Percentiles rank a stretch among this genome's conserved stretches.
Conservation (phyloP, 1,140 invertebrate species). For the Agrypnia vestita region DNA sequence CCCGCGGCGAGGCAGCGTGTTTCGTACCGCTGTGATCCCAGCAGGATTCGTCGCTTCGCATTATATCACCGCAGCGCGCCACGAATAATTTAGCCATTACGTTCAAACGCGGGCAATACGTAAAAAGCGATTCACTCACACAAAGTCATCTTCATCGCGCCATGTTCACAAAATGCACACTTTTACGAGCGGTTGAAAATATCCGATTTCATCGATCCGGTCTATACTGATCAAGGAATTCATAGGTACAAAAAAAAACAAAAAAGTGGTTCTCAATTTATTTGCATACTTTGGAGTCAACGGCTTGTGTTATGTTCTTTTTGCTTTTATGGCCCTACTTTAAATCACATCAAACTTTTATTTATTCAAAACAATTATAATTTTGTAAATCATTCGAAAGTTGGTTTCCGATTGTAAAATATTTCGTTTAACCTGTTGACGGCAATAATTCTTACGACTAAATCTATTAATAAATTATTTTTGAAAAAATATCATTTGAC, state of each 20-base stretch:
- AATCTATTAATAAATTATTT: too few relatives aligned
- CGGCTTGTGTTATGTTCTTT: not conserved
- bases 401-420: too few relatives aligned
- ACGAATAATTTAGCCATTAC: constrained; percentile 1
- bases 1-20: constrained; percentile 44
- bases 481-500: too few relatives aligned
- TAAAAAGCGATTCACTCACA: not conserved
- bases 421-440: too few relatives aligned
- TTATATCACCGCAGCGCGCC: constrained; percentile 35
- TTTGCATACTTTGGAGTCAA: constrained; percentile 34
- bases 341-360: too few relatives aligned
- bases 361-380: too few relatives aligned
- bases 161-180: not conserved
- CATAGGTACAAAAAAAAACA: constrained; percentile 15
- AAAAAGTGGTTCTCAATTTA: not conserved
- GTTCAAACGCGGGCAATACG: not conserved
- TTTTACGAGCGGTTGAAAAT: not conserved
- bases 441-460: too few relatives aligned
- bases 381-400: too few relatives aligned
- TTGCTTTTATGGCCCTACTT: not conserved
- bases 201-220: not conserved
- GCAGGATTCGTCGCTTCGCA: constrained; percentile 41
- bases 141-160: not conserved
- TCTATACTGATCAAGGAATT: constrained; percentile 13
- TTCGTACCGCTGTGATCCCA: constrained; percentile 21